Evolutionary conservation across 2,797 vertebrate species (phyloP).

Genomic region (Arnoldichthys spilopterus): DNA sequence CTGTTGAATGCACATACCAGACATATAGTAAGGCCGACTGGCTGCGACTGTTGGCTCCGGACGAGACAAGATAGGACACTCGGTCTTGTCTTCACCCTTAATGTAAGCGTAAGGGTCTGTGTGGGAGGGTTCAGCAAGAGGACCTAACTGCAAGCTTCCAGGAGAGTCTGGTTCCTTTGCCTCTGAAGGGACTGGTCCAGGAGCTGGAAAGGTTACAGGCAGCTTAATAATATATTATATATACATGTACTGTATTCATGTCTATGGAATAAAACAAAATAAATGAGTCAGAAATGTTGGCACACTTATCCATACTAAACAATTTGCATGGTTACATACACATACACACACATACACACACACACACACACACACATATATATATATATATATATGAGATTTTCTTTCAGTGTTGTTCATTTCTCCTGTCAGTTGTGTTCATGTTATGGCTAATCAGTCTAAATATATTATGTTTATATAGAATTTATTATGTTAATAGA

Average conservation of each 20-base stretch:
- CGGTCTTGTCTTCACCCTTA: constrained; percentile 63
- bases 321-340: too few species aligned
- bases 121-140: constrained; percentile 39
- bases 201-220: constrained; percentile 46
- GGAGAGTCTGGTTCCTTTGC: constrained; percentile 51
- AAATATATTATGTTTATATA: too few species aligned
- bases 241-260: not conserved
- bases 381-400: too few species aligned
- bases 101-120: constrained; percentile 50
- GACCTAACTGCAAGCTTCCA: constrained; percentile 48
- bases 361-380: too few species aligned
- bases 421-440: too few species aligned
- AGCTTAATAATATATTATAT: not conserved
- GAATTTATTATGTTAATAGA: too few species aligned
- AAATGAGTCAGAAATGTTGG: too few species aligned
- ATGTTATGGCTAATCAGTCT: too few species aligned
- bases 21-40: constrained; percentile 66
- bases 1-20: constrained; percentile 64
- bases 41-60: constrained; percentile 63
- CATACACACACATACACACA: too few species aligned
- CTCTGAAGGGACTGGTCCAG: constrained; percentile 54
- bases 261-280: too few species aligned
- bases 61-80: constrained; percentile 58
- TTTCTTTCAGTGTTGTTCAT: too few species aligned
- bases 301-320: too few species aligned